Evolutionary conservation across 1,140 invertebrate genomes (phyloP).

Genomic region (Globodera ellingtonae): DNA sequence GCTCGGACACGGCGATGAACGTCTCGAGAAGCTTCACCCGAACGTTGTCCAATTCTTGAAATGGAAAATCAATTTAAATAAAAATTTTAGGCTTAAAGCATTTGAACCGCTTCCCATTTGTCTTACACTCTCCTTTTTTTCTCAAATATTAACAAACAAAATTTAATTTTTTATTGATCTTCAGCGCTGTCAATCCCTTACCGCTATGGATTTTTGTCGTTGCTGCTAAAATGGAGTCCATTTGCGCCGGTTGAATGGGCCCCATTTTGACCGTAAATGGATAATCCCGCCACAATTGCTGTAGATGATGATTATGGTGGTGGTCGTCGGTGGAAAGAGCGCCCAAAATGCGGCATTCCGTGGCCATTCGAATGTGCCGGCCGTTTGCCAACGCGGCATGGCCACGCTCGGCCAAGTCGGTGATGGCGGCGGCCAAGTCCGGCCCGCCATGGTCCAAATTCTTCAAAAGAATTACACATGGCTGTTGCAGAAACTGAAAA

Average conservation of each 20-base stretch:
- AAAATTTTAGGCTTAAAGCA: no score
- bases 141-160: no score
- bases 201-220: no score
- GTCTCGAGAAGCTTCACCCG: not conserved
- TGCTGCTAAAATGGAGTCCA: no score
- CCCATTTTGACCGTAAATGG: not conserved
- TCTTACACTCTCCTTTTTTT: no score
- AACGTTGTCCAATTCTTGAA: not conserved
- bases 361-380: constrained; percentile 28
- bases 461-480: constrained; percentile 90
- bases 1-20: not conserved
- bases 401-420: constrained; percentile 79
- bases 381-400: constrained; percentile 25
- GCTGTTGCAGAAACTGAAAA: constrained; percentile 78
- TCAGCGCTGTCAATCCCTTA: no score
- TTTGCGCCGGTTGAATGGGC: no score
- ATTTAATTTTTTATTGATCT: no score
- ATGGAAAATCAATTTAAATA: no score
- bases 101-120: no score
- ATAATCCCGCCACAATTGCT: constrained; percentile 12
- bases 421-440: constrained; percentile 85
- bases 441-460: constrained; percentile 89
- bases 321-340: constrained; percentile 21
- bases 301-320: not conserved
- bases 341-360: constrained; percentile 36